Conservation (phyloP, 2,797 vertebrate species). For the Hafferia zeledoni region DNA sequence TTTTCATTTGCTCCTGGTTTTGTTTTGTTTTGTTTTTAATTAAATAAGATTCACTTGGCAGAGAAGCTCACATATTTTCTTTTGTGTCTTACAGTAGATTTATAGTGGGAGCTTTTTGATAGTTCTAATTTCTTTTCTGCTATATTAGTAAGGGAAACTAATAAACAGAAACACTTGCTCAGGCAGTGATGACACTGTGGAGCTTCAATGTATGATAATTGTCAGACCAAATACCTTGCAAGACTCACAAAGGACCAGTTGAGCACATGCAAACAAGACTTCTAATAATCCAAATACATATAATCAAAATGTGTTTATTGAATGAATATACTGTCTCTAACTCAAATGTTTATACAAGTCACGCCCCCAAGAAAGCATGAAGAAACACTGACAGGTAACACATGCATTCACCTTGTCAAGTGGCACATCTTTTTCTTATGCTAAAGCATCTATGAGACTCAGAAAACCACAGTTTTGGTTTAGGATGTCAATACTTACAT, state of each 20-base stretch:
- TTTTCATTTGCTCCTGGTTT: background rate
- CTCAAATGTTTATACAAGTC: background rate
- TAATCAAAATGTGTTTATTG: background rate
- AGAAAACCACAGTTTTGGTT: background rate
- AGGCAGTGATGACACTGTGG: background rate
- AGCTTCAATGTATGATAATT: background rate
- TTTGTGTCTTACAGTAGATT: background rate
- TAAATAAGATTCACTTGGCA: background rate
- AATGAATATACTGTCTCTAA: accelerated
- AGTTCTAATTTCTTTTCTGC: background rate
- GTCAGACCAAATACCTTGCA: background rate
- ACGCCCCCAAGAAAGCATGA: background rate
- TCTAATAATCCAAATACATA: background rate
- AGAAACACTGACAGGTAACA: background rate
- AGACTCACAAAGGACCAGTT: background rate
- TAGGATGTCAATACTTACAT: background rate
- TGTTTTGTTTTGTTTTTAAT: background rate
- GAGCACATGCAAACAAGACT: background rate
- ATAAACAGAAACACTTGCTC: background rate
- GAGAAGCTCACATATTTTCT: accelerated
- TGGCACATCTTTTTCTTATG: background rate
- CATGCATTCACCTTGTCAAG: background rate
- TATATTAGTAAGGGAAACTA: background rate
- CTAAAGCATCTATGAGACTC: background rate
- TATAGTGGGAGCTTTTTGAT: background rate